phyloP scores from a whole-genome alignment of 2,888 invertebrate genomes.

The Caenorhabditis zanzibari region DNA sequence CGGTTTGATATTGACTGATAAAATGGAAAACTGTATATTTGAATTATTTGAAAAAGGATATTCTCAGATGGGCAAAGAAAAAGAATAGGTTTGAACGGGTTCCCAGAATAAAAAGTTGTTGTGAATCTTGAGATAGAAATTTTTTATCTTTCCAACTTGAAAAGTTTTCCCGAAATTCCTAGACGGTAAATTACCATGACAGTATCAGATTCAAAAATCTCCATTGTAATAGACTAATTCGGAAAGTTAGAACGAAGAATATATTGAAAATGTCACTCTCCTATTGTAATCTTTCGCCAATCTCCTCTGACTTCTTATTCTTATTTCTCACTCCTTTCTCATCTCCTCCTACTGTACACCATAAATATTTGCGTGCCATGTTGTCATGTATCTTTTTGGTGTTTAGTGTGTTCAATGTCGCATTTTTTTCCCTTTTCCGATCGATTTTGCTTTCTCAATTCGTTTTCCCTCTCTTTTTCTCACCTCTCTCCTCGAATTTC shows the following conservation, averaged over 20 bases:
- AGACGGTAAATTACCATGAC: too few relatives aligned
- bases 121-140: too few relatives aligned
- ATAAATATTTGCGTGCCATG: slow-evolving; percentile 42
- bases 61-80: too few relatives aligned
- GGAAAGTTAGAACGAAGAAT: background rate
- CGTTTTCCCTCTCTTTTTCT: slow-evolving; percentile 25
- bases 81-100: too few relatives aligned
- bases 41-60: background rate
- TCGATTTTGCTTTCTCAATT: slow-evolving; percentile 42
- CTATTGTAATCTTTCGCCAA: slow-evolving; percentile 9
- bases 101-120: too few relatives aligned
- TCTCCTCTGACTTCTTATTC: background rate
- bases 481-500: slow-evolving; percentile 23
- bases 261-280: slow-evolving; percentile 16
- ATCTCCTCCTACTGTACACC: background rate
- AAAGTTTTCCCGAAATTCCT: too few relatives aligned
- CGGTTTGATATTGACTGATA: background rate
- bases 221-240: too few relatives aligned
- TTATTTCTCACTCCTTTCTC: background rate
- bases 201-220: too few relatives aligned
- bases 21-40: background rate
- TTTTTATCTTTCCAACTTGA: too few relatives aligned
- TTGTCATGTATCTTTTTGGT: slow-evolving; percentile 26
- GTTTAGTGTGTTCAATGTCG: slow-evolving; percentile 57
- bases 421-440: slow-evolving; percentile 38